Evolutionary conservation across 2,888 invertebrate genomes (phyloP).

Genomic region (Nephrotoma flavescens): DNA sequence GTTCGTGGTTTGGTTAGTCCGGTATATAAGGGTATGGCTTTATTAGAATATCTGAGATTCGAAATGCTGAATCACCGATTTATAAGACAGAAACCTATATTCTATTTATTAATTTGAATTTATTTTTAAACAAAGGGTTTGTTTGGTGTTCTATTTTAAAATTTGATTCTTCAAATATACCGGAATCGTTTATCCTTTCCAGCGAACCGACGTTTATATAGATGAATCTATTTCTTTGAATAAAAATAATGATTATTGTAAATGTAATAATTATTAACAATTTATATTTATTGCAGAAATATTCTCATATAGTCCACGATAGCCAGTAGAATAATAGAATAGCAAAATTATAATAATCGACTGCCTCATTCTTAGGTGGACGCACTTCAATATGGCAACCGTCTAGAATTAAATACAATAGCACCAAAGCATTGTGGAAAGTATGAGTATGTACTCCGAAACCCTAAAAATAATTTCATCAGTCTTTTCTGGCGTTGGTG

Average conservation of each 20-base stretch:
- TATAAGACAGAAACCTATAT: no score
- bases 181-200: neutral
- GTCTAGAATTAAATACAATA: constrained; percentile 1
- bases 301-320: constrained; percentile 6
- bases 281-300: neutral
- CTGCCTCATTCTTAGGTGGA: neutral
- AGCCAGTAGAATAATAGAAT: constrained; percentile 3
- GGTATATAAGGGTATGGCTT: no score
- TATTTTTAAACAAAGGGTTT: no score
- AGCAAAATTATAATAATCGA: constrained; percentile 2
- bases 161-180: neutral
- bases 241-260: neutral
- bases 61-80: no score
- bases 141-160: neutral
- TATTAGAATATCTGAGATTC: no score
- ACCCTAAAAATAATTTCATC: neutral
- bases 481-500: neutral
- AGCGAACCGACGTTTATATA: constrained; percentile 5
- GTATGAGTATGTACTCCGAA: neutral
- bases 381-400: constrained; percentile 6
- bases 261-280: neutral
- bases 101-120: no score
- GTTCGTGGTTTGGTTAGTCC: no score
- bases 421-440: neutral
- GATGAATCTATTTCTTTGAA: neutral